phyloP scores from a whole-genome alignment of 92 coral and sea anemone genomes.

The Blastomussa wellsi region DNA sequence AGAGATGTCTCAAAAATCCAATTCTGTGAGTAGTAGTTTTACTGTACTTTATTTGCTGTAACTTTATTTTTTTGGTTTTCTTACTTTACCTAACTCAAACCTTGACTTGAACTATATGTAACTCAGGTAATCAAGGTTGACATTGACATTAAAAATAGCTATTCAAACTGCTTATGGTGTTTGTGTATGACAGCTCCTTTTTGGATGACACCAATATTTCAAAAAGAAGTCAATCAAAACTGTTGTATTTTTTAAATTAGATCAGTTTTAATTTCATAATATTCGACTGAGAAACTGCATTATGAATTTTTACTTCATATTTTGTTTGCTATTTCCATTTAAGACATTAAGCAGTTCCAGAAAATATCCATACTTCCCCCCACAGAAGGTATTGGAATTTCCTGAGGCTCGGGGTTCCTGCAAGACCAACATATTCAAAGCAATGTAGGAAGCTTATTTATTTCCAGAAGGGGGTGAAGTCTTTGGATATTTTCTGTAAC shows the following conservation, averaged over 20 bases:
- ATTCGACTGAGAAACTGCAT: conserved; percentile 25
- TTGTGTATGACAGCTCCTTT: conserved; percentile 13
- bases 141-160: no score
- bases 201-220: conserved; percentile 5
- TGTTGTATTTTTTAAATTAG: conserved; percentile 25
- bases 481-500: conserved; percentile 13
- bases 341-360: conserved; percentile 30
- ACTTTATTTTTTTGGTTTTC: background rate
- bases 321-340: background rate
- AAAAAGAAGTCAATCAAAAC: conserved; percentile 3
- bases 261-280: conserved; percentile 29
- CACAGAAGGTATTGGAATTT: conserved; percentile 14
- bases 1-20: conserved; percentile 37
- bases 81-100: background rate
- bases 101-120: background rate
- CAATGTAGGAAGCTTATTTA: conserved; percentile 29
- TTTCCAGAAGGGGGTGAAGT: conserved; percentile 8
- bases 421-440: conserved; percentile 14
- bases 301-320: conserved; percentile 10
- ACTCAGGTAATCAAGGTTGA: background rate
- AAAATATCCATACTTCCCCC: conserved; percentile 13
- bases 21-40: conserved; percentile 14
- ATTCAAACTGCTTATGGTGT: background rate
- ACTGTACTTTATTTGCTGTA: background rate
- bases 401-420: conserved; percentile 28